Percentiles rank a stretch among this genome's conserved stretches.
phyloP scores from a whole-genome alignment of 2,113 vertebrate species.

The Okapia johnstoni region DNA sequence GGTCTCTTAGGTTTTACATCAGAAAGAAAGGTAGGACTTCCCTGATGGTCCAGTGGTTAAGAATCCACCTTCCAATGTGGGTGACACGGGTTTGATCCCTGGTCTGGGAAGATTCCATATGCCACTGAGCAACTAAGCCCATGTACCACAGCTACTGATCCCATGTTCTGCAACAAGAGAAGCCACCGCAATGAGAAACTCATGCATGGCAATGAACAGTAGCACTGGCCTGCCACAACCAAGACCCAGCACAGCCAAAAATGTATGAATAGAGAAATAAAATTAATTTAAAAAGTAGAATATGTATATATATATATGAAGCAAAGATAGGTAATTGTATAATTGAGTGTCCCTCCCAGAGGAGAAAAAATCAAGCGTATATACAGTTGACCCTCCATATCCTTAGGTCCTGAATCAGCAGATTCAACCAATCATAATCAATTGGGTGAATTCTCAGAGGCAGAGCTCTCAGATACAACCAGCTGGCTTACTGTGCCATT shows the following conservation, averaged over 20 bases:
- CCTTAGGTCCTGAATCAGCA: not conserved
- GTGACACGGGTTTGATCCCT: not conserved
- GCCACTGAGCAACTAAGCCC: not conserved
- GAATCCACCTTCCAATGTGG: not conserved
- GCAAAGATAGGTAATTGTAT: not conserved
- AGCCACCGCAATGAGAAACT: accelerated
- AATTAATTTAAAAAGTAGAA: not conserved
- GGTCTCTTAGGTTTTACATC: not conserved
- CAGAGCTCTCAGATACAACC: not conserved
- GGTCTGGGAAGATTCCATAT: not conserved
- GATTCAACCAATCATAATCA: not conserved
- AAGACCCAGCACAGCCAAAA: not conserved
- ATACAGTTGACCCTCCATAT: not conserved
- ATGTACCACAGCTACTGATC: not conserved
- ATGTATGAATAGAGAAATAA: not conserved
- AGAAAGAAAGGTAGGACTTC: not conserved
- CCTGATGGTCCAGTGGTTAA: not conserved
- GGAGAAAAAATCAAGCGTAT: not conserved
- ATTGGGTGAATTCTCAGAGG: not conserved
- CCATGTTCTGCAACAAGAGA: not conserved
- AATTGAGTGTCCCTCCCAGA: not conserved
- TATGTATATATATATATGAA: not conserved
- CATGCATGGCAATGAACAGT: not conserved
- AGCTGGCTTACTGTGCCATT: not conserved
- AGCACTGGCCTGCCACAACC: not conserved